phyloP scores from a whole-genome alignment of 2,888 invertebrate genomes.

The Helleia helle region DNA sequence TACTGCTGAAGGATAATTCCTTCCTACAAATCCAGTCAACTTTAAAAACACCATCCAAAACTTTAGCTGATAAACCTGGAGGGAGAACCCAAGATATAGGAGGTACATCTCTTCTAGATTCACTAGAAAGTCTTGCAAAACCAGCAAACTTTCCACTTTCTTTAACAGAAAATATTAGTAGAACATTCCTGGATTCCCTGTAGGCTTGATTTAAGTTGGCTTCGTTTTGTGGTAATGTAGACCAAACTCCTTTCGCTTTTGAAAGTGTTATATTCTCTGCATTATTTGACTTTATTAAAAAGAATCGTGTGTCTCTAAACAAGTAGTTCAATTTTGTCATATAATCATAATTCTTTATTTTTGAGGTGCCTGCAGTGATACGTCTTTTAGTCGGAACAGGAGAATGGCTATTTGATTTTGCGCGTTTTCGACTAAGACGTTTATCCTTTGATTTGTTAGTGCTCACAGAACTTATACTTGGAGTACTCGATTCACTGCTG shows the following conservation, averaged over 20 bases:
- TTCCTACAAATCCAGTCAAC: conserved; percentile 98
- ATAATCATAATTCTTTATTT: conserved; percentile 85
- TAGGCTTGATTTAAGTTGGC: conserved; percentile 96
- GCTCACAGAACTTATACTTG: conserved; percentile 86
- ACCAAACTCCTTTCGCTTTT: conserved; percentile 97
- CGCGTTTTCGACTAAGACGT: conserved; percentile 73
- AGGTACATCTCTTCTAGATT: conserved; percentile 91
- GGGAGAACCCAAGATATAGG: conserved; percentile 96
- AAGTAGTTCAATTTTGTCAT: conserved; percentile 93
- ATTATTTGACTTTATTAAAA: conserved; percentile 98
- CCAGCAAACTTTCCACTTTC: conserved; percentile 97
- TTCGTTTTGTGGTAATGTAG: conserved; percentile 97
- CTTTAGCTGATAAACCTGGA: conserved; percentile 92
- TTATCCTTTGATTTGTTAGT: conserved; percentile 78
- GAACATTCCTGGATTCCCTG: conserved; percentile 92
- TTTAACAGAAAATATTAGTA: conserved; percentile 97
- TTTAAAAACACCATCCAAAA: conserved; percentile 95
- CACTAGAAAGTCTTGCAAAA: conserved; percentile 91
- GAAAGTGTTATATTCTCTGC: conserved; percentile 96
- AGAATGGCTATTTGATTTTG: conserved; percentile 54
- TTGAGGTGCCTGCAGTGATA: conserved; percentile 35
- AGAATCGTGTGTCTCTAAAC: conserved; percentile 95
- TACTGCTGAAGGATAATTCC: conserved; percentile 93
- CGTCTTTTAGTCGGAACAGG: conserved; percentile 52
- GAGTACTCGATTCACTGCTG: conserved; percentile 80